phyloP scores from a whole-genome alignment of 2,888 invertebrate genomes.

The Ctena decussata region DNA sequence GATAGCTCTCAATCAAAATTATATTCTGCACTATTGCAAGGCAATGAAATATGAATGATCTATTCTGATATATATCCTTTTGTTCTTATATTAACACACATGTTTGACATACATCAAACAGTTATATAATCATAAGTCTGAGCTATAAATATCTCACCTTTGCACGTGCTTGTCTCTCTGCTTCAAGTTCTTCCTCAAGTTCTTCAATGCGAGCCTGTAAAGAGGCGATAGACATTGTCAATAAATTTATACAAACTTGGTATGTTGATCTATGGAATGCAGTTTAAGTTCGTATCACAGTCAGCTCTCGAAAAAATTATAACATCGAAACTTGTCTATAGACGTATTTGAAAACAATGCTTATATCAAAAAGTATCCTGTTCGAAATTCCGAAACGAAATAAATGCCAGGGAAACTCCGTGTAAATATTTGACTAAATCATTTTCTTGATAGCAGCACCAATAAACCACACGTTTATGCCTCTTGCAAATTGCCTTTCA shows the following conservation, averaged over 20 bases:
- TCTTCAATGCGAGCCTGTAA: constrained; percentile 95
- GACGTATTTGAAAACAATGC: background rate
- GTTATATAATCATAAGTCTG: too few relatives aligned
- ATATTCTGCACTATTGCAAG: too few relatives aligned
- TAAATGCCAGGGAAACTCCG: background rate
- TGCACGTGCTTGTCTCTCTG: constrained; percentile 98
- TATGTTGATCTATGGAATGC: background rate
- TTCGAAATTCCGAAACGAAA: background rate
- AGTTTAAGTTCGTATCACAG: background rate
- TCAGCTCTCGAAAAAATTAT: background rate
- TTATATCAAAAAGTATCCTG: background rate
- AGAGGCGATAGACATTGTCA: constrained; percentile 41
- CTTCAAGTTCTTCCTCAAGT: constrained; percentile 99
- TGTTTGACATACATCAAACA: too few relatives aligned
- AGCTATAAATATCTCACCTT: constrained; percentile 88
- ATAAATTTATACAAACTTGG: background rate
- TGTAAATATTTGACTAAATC: constrained; percentile 1
- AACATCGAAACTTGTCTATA: background rate
- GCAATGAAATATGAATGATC: too few relatives aligned
- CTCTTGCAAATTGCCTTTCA: constrained; percentile 7
- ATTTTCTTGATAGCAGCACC: background rate
- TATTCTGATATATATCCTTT: too few relatives aligned
- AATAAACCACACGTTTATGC: background rate
- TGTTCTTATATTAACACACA: too few relatives aligned
- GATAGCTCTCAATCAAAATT: too few relatives aligned